Base-by-base conservation (phyloP, 2,888 invertebrate genomes). In the Caenorhabditis sp. region DNA sequence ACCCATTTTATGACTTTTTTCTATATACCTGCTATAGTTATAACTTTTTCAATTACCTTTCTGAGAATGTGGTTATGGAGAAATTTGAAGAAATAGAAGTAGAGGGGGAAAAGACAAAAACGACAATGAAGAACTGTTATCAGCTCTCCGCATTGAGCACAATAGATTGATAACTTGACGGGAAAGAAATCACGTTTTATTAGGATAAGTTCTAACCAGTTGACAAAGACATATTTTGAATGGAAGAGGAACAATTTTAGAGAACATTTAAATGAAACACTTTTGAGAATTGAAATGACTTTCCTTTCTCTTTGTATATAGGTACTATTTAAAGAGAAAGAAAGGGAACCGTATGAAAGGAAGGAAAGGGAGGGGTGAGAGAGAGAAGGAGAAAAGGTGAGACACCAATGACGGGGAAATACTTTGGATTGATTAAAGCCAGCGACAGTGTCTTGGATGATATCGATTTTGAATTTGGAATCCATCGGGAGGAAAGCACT, bases 351-450 rank as follows among this genome's bases (percentile, higher is more conserved):
- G 74, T 74, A 67, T 64, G 24, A 13, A 37, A 32, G 35, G 44
- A 56, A 56, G 32, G 55, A 64, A 47, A n/a, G 11, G n/a, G 20
- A 24, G 22, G 11, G 51, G 51, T n/a, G 60, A 6, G 53, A 35
- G 18, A 20, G 40, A 6, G 32, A 37, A 22, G 9, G 51, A 51
- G 18, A 35, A 55, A 61, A 32, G 28, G 44, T 32, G 5, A 32
- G 35, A 60, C 53, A 67, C 67, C 76, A 40, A 76, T 65, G 61
- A 67, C 60, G 60, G 56, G 61, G 40, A 44, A 76, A 76, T 76
- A 76, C 76, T 76, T 67, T 51, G n/a, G n/a, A n/a, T 50, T 71
- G 58, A 53, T 61, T 67, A 76, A 76, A 76, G n/a, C n/a, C n/a
- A n/a, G 67, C 76, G 22, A 40, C 3, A 22, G 1, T 20, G 28